Conservation (phyloP, 64 coral and sea anemone genomes). For the Trachythela sp. region DNA sequence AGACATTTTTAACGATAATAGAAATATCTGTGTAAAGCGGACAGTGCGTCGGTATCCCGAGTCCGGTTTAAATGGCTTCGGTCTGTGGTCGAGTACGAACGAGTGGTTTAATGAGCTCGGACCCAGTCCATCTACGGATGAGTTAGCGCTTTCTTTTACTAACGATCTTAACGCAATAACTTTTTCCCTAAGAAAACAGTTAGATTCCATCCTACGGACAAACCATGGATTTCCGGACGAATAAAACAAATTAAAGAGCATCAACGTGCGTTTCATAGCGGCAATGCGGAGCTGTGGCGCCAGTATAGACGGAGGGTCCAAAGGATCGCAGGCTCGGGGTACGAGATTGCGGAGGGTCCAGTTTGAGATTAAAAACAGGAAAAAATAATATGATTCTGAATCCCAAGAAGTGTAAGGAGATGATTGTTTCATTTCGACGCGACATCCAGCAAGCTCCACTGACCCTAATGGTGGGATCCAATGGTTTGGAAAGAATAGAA, state of each 20-base stretch:
- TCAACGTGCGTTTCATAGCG: not conserved
- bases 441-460: no score
- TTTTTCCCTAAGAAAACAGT: slow-evolving; percentile 29
- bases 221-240: slow-evolving; percentile 40
- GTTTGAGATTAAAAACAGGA: no score
- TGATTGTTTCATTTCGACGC: no score
- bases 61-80: slow-evolving; percentile 24
- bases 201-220: not conserved
- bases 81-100: not conserved
- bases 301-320: no score
- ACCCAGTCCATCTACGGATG: not conserved
- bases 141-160: not conserved
- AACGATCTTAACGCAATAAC: not conserved
- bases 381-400: no score
- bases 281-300: no score
- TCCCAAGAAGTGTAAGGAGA: no score
- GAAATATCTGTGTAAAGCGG: not conserved
- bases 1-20: not conserved
- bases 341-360: no score
- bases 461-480: no score
- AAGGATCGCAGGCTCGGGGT: no score
- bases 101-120: slow-evolving; percentile 30
- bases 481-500: no score
- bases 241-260: slow-evolving; percentile 46
- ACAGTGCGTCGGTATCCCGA: slow-evolving; percentile 11